phyloP scores from a whole-genome alignment of 2,888 invertebrate species.

The Drosophila hamatofila region DNA sequence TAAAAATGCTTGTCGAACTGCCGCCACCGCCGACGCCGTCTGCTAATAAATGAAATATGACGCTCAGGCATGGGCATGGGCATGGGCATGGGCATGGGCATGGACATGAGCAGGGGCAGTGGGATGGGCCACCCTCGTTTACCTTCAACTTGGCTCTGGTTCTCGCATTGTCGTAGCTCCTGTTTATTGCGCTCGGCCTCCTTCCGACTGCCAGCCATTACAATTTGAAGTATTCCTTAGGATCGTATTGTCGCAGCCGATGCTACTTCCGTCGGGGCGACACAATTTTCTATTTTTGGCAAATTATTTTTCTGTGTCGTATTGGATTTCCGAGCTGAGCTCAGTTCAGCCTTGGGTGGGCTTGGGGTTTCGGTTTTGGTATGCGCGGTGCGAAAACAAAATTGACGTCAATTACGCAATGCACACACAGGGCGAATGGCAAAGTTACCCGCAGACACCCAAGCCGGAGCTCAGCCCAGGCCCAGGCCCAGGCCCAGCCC shows the following conservation, averaged over 20 bases:
- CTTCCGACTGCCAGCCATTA: constrained; percentile 59
- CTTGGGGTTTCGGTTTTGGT: constrained; percentile 56
- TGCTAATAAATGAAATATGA: constrained; percentile 83
- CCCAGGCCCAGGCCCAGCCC: too few relatives aligned
- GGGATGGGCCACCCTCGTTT: constrained; percentile 41
- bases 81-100: neutral
- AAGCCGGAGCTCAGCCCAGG: neutral
- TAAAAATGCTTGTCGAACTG: constrained; percentile 71
- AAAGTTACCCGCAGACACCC: constrained; percentile 14
- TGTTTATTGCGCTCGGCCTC: constrained; percentile 70
- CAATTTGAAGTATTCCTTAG: constrained; percentile 67
- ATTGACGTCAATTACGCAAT: constrained; percentile 86
- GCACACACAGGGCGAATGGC: constrained; percentile 67
- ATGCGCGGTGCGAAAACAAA: constrained; percentile 85
- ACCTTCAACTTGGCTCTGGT: constrained; percentile 13
- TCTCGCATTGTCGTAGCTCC: constrained; percentile 71
- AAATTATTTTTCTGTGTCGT: constrained; percentile 78
- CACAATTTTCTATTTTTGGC: constrained; percentile 81
- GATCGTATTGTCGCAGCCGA: constrained; percentile 15
- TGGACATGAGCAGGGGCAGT: neutral
- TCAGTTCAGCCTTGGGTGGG: constrained; percentile 9
- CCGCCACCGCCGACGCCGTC: constrained; percentile 26
- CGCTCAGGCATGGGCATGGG: constrained; percentile 42
- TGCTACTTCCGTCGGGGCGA: constrained; percentile 47
- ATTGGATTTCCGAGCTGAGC: constrained; percentile 68